phyloP scores from a whole-genome alignment of 2,888 invertebrate species.

The Oxytorus armatus region DNA sequence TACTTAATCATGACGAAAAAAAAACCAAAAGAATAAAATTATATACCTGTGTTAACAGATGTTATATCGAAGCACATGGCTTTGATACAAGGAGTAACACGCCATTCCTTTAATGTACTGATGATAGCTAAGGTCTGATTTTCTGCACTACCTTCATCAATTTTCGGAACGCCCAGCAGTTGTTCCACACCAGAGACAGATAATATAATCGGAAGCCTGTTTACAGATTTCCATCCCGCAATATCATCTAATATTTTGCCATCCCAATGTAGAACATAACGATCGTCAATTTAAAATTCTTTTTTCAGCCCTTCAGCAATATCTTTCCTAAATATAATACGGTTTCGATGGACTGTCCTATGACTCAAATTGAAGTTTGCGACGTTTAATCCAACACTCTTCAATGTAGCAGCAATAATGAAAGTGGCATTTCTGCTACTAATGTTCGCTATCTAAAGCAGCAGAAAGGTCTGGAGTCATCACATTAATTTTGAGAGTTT shows the following conservation, averaged over 20 bases:
- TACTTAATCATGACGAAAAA: too few relatives aligned
- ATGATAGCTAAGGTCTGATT: conserved; percentile 49
- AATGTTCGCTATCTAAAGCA: conserved; percentile 44
- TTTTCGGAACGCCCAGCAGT: conserved; percentile 64
- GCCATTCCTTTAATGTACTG: conserved; percentile 44
- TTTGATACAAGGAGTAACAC: conserved; percentile 41
- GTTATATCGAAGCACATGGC: conserved; percentile 71
- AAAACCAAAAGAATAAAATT: too few relatives aligned
- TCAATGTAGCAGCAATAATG: conserved; percentile 43
- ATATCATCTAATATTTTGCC: conserved; percentile 62
- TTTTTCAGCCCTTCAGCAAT: conserved; percentile 11
- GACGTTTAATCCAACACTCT: conserved; percentile 25
- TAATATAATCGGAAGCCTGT: conserved; percentile 59
- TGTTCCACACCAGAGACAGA: conserved; percentile 52
- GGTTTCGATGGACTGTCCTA: conserved; percentile 10
- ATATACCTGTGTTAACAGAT: too few relatives aligned
- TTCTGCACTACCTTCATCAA: conserved; percentile 28
- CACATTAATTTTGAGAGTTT: background rate
- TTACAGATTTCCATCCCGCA: conserved; percentile 46
- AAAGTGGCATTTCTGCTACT: conserved; percentile 47
- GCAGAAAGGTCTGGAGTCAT: conserved; percentile 18
- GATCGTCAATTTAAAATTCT: background rate
- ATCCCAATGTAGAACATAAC: conserved; percentile 62
- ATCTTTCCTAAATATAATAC: conserved; percentile 31
- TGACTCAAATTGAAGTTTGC: conserved; percentile 15